Base-by-base conservation (phyloP, 2,113 vertebrate species). In the Bombycilla garrulus region DNA sequence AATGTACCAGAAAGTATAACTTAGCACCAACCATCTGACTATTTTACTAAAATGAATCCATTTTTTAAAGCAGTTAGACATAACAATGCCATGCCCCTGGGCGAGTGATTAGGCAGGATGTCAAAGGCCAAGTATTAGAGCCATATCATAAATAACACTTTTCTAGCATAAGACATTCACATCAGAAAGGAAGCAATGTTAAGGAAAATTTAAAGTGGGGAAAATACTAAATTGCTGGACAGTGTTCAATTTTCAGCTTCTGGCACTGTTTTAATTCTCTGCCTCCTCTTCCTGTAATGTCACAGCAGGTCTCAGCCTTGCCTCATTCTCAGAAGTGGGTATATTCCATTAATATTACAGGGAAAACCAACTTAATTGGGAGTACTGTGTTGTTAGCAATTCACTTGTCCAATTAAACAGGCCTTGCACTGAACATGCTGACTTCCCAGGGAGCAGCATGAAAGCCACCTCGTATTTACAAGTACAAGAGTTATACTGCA, bases 181-280 rank as follows among this genome's bases (percentile, higher is more conserved):
- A 54, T 54, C 29, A 79, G 44, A 93, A 69, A 72, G n/a, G 24
- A 93, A 88, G 24, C 11, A 66, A n/a, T 10, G 6, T 35, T 38
- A 86, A 25, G 19, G 23, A 18, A 80, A 88, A 86, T 66, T 66
- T 86, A 53, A 42, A 89, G 18, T 29, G 24, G 9, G 14, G 18
- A 73, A 90, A 54, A 65, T 36, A 90, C 25, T 84, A 80, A 67
- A 80, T 66, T 87, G 38, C 40, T 88, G 82, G 82, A 51, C 76
- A 93, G 24, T 96, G 95, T 93, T 97, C 88, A 76, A 20, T 96
- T 93, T 93, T 82, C 91, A 91, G 76, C 65, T 96, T 92, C 81
- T 97, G 94, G 86, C 92, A 97, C 69, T 10, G 24, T 78, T 86
- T 86, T 66, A 47, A 80, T 78, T 92, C 69, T 71, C 86, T 93